Base-by-base conservation (phyloP, 2,888 invertebrate species). In the Lobophora halterata region DNA sequence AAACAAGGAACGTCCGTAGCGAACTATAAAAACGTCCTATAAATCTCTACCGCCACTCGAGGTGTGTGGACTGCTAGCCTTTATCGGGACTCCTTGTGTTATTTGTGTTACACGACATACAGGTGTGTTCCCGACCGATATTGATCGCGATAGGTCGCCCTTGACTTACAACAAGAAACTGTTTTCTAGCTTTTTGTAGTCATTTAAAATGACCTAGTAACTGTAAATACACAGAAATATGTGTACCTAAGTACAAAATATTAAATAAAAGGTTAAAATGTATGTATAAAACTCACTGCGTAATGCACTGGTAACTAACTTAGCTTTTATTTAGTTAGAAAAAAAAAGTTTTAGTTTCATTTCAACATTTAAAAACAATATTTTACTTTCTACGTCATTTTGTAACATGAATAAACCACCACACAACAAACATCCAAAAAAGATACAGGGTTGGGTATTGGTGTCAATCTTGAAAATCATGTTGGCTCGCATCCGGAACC, bases 1-100 rank as follows among this genome's bases (percentile, higher is more conserved):
- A 82, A 86, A 82, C 73, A 78, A 78, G 75, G 71, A 79, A 74
- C 77, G 78, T 79, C 82, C 79, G 73, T 62, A 65, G 75, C 60
- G 74, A 67, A 79, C 78, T 77, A 78, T 76, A 76, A 76, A 74
- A 79, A 76, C 71, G 79, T 82, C 80, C 57, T 71, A 80, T 81
- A 80, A 80, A 80, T 80, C 78, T 71, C 52, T 41, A 58, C 53
- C 58, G 56, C 53, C 49, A 61, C 67, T 69, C 65, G 69, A 66
- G 65, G 71, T 66, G 73, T 72, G 71, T 71, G 73, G 69, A 74
- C 71, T 71, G 67, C 70, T 62, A 56, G 67, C 68, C 39, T 77
- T 76, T 76, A 76, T 71, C 70, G 65, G 63, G 53, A 60, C 58
- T 63, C 57, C 55, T 68, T 64, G 54, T 49, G 73, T 72, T 72